These are phyloP conservation scores for Odiellus spinosus DNA, from an alignment of 2,888 invertebrate species.

Conservation along the genomic window DNA sequence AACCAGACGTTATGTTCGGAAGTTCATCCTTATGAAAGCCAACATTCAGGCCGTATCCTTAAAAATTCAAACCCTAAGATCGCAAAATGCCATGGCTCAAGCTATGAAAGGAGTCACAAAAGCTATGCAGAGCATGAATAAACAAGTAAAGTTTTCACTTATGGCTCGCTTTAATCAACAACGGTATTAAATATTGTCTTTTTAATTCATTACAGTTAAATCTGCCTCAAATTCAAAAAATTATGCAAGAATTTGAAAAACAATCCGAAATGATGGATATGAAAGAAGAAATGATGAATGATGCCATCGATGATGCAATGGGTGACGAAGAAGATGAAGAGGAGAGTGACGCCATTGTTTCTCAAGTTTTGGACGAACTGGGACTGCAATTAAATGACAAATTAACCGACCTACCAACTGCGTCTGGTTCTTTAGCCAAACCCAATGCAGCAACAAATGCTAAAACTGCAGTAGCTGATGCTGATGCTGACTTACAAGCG, in stretches of 20 bases:
- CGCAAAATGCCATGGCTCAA: conserved; percentile 97
- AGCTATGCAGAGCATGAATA: conserved; percentile 98
- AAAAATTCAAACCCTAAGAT: conserved; percentile 92
- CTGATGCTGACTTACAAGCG: conserved; percentile 93
- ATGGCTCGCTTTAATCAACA: neutral
- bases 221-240: conserved; percentile 96
- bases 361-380: conserved; percentile 91
- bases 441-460: conserved; percentile 19
- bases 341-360: conserved; percentile 88
- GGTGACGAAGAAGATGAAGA: conserved; percentile 96
- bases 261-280: conserved; percentile 99
- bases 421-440: conserved; percentile 38
- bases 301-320: conserved; percentile 99
- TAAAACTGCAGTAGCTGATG: conserved; percentile 44
- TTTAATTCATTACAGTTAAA: conserved; percentile 44
- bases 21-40: conserved; percentile 98
- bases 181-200: neutral
- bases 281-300: conserved; percentile 99
- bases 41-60: conserved; percentile 95
- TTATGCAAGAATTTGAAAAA: conserved; percentile 87
- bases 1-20: conserved; percentile 83
- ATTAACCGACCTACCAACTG: conserved; percentile 67
- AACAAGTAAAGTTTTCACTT: conserved; percentile 33
- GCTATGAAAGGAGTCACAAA: conserved; percentile 98
- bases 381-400: conserved; percentile 88